Percentiles rank a stretch among this genome's conserved stretches.
phyloP scores from a whole-genome alignment of 2,113 vertebrate genomes.

The Plecturocebus donacophilus region DNA sequence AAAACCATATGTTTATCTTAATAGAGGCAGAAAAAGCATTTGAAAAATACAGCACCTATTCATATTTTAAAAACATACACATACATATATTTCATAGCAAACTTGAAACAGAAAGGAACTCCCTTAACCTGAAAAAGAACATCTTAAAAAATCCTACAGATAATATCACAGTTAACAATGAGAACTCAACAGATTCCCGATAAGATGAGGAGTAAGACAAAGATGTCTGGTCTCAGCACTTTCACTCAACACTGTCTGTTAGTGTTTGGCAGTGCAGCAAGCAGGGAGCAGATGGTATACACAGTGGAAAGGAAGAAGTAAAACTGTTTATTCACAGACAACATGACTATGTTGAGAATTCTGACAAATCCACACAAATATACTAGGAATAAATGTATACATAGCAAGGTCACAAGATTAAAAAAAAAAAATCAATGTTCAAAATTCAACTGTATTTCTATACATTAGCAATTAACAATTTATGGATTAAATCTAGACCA shows the following conservation, averaged over 20 bases:
- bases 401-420: neutral
- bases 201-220: neutral
- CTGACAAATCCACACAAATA: neutral
- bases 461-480: neutral
- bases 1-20: neutral
- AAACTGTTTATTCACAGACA: neutral
- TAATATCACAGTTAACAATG: neutral
- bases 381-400: neutral
- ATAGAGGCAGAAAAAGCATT: neutral
- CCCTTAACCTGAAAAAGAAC: neutral
- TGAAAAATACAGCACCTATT: neutral
- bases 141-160: neutral
- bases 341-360: neutral
- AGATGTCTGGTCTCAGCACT: neutral
- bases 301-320: neutral
- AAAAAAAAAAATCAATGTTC: neutral
- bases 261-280: neutral
- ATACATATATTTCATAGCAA: neutral
- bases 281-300: neutral
- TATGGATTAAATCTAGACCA: neutral
- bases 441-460: neutral
- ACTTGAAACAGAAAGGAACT: neutral
- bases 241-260: neutral
- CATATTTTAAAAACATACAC: neutral
- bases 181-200: neutral